Evolutionary conservation across 2,113 vertebrate genomes (phyloP).

Genomic region (Tenebrosternarchus preto): DNA sequence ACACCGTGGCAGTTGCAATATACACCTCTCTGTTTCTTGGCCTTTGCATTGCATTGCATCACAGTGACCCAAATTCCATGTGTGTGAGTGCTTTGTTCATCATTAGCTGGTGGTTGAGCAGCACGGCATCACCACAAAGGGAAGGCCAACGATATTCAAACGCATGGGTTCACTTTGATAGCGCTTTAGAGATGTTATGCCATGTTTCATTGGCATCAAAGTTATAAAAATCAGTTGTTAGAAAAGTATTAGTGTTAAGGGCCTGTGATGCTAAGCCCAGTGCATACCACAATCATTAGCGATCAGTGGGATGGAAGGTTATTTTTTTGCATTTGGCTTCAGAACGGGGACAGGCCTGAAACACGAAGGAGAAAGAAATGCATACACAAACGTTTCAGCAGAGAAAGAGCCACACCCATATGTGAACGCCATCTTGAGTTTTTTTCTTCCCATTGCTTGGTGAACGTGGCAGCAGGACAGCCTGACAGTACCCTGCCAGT

Average conservation of each 20-base stretch:
- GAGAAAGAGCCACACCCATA: background rate
- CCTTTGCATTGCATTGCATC: background rate
- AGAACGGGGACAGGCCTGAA: background rate
- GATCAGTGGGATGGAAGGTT: too few species aligned
- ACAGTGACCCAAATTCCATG: background rate
- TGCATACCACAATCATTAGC: too few species aligned
- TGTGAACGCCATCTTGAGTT: background rate
- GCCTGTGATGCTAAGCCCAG: too few species aligned
- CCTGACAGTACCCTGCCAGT: slow-evolving; percentile 13
- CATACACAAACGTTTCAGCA: background rate
- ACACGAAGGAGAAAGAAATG: background rate
- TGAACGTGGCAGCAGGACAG: background rate
- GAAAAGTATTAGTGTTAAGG: too few species aligned
- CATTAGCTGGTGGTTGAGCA: background rate
- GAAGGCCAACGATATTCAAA: background rate
- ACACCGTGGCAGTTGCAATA: background rate
- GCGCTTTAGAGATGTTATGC: too few species aligned
- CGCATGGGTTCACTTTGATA: too few species aligned
- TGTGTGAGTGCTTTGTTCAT: background rate
- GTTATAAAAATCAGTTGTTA: too few species aligned
- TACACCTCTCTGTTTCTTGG: background rate
- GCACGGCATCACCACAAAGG: background rate
- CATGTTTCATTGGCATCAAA: too few species aligned
- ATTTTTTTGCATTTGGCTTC: background rate
- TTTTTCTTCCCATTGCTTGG: background rate